Base-by-base conservation (phyloP, 1,140 invertebrate species). In the Zaprionus camerounensis region DNA sequence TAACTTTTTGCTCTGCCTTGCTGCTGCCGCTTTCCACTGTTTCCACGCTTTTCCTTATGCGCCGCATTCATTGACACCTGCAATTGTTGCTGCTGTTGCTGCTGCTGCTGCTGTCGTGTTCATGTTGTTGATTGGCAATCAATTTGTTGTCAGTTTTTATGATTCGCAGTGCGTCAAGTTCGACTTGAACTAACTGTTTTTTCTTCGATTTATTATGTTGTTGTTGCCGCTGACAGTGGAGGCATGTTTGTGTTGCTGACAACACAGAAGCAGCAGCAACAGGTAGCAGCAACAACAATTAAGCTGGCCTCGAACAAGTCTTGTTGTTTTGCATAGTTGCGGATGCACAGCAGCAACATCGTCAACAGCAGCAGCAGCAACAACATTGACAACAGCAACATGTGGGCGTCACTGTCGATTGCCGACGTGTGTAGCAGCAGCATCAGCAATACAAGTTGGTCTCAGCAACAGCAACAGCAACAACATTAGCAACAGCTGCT, bases 101-200 rank as follows among this genome's bases (percentile, higher is more conserved):
- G 64, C 51, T 38, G 64, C 31, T 78, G 68, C n/a, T 76, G 83
- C 84, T 88, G 84, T 87, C 84, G 84, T 87, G 85, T 79, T 84
- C 78, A 88, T 90, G 84, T 90, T 88, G 85, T 69, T 91, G 85
- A 90, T 90, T 90, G 85, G 82, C 85, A 90, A 90, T 90, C 85
- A 90, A 90, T 90, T 90, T 90, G 85, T 90, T 90, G 85, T 71
- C 85, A 81, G 82, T 91, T 90, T 90, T 88, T 88, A 90, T 90
- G 85, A 90, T 90, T 90, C 85, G 85, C 86, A 85, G 79, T 91
- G 86, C 86, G 81, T 90, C 85, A 90, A 85, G 70, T 72, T 76
- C 79, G 75, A 70, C 67, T 73, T 70, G 76, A 74, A 72, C 73
- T 91, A 90, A 90, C 85, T 85, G 85, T 90, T 81, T 79, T 83